Conservation (phyloP, 2,797 vertebrate species). For the Rhinatrema bivittatum region DNA sequence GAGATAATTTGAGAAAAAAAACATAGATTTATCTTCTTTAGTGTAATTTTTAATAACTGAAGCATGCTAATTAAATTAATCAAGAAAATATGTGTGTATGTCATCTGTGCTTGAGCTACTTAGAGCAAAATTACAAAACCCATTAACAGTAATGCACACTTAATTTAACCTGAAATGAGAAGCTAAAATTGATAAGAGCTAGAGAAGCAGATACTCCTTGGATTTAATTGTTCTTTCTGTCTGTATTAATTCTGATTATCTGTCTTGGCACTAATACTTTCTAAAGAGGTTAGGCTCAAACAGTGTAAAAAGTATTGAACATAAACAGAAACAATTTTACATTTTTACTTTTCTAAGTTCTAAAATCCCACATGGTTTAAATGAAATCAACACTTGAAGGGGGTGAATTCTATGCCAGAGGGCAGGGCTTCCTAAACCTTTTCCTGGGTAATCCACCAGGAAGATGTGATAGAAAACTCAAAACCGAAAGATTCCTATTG, state of each 20-base stretch:
- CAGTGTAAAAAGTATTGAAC: not conserved
- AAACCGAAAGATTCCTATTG: too few species aligned
- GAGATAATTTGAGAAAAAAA: constrained; percentile 3
- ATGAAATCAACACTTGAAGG: too few species aligned
- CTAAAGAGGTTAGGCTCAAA: not conserved
- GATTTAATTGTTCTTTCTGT: not conserved
- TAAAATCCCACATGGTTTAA: too few species aligned
- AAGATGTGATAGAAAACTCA: too few species aligned
- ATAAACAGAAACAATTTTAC: constrained; percentile 24
- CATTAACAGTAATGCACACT: constrained; percentile 1
- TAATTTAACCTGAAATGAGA: constrained; percentile 21
- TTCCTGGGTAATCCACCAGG: too few species aligned
- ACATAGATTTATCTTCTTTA: constrained; percentile 8
- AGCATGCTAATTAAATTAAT: constrained; percentile 18
- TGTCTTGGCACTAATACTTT: not conserved
- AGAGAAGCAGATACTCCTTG: not conserved
- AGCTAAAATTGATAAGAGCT: not conserved
- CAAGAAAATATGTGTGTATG: constrained; percentile 6
- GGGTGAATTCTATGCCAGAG: too few species aligned
- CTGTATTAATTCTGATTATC: not conserved
- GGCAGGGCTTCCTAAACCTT: too few species aligned
- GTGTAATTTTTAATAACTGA: constrained; percentile 14
- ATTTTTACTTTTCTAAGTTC: constrained; percentile 17
- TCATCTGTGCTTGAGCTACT: constrained; percentile 1
- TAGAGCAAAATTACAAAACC: constrained; percentile 3